A percentile compares a stretch with the other conserved stretches of the same genome.
Conservation (phyloP, 1,140 invertebrate species). For the Bombus balteatus region DNA sequence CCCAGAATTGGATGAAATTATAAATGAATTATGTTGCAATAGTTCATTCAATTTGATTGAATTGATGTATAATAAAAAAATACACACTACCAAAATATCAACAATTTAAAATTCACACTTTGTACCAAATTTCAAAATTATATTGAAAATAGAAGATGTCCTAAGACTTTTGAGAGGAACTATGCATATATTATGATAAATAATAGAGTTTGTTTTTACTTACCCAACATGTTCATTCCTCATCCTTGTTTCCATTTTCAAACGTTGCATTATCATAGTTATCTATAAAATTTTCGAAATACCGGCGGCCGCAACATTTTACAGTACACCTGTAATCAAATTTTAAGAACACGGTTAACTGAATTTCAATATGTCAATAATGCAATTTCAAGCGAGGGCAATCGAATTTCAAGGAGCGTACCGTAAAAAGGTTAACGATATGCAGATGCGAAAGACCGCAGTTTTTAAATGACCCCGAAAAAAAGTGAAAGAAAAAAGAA, state of each 20-base stretch:
- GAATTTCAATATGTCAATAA: constrained; percentile 49
- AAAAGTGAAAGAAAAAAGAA: constrained; percentile 58
- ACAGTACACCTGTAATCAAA: constrained; percentile 8
- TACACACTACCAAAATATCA: background rate
- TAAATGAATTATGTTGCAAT: too few relatives aligned
- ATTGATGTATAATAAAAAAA: too few relatives aligned
- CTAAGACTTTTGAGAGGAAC: background rate
- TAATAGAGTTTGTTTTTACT: background rate
- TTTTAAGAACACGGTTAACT: constrained; percentile 33
- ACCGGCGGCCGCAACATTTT: background rate
- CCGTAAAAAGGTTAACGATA: constrained; percentile 77
- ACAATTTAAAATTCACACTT: background rate
- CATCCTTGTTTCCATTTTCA: background rate
- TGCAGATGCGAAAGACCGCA: constrained; percentile 74
- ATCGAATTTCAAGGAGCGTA: constrained; percentile 42
- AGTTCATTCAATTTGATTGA: too few relatives aligned
- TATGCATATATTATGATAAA: background rate
- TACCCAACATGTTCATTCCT: background rate
- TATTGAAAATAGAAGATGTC: background rate
- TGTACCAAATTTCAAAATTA: background rate
- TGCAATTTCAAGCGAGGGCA: constrained; percentile 46
- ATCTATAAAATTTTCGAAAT: background rate
- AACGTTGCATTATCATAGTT: background rate
- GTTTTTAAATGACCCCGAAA: constrained; percentile 74
- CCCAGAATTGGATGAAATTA: too few relatives aligned